Conservation (phyloP, 2,888 invertebrate genomes). For the Troides aeacus region DNA sequence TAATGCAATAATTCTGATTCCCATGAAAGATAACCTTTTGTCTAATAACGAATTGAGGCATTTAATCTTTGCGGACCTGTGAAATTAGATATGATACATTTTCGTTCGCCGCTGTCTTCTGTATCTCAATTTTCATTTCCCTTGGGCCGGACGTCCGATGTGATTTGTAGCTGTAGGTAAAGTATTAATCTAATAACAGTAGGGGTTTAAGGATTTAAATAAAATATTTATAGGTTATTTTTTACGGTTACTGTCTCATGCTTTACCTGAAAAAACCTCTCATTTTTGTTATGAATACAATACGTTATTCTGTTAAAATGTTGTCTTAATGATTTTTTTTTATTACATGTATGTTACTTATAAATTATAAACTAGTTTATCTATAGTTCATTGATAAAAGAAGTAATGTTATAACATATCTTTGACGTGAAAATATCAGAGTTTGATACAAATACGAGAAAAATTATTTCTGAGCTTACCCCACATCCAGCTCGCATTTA, state of each 20-base stretch:
- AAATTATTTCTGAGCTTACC: not conserved
- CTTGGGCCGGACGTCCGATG: constrained; percentile 74
- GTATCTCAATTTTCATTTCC: constrained; percentile 79
- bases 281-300: not conserved
- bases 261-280: not conserved
- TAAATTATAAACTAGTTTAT: not conserved
- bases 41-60: constrained; percentile 38
- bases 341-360: no score
- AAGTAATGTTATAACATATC: not conserved
- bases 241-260: not conserved
- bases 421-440: not conserved
- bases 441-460: not conserved
- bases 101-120: constrained; percentile 76
- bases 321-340: no score
- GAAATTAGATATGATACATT: constrained; percentile 77
- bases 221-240: not conserved
- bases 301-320: no score
- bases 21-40: not conserved
- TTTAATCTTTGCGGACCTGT: constrained; percentile 66
- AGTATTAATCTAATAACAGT: not conserved
- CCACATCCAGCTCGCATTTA: not conserved
- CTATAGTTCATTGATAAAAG: not conserved
- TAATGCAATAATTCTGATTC: not conserved
- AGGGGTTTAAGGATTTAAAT: not conserved
- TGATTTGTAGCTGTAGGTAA: constrained; percentile 31